A percentile compares a stretch with the other conserved stretches of the same genome.
Conservation (phyloP, 2,797 vertebrate species). For the Acrocephalus scirpaceus region DNA sequence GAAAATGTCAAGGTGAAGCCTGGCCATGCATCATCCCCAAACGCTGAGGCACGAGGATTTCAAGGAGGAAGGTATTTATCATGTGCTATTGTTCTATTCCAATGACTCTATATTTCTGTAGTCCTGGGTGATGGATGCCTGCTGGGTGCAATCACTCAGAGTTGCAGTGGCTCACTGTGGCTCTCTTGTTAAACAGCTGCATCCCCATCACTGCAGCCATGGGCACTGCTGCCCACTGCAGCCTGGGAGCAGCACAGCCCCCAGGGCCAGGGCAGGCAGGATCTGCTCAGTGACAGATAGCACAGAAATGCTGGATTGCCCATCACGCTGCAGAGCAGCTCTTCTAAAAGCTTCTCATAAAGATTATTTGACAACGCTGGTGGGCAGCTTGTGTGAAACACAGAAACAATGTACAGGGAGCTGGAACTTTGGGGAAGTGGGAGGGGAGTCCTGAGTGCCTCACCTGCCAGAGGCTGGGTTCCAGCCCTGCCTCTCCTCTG, state of each 20-base stretch:
- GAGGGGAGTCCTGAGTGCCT: not conserved
- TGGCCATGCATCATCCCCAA: conserved; percentile 61
- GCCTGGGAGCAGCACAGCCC: not conserved
- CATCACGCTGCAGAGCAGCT: not conserved
- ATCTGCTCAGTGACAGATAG: not conserved
- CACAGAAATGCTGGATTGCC: not conserved
- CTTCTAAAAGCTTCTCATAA: not conserved
- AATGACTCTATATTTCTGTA: conserved; percentile 69
- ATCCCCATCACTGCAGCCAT: conserved; percentile 15
- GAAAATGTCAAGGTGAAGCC: conserved; percentile 56
- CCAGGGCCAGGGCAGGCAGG: not conserved
- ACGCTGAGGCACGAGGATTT: conserved; percentile 51
- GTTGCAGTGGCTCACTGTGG: not conserved
- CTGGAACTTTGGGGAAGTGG: not conserved
- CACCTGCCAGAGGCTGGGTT: not conserved
- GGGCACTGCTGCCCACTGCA: not conserved
- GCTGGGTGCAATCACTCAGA: conserved; percentile 55
- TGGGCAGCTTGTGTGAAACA: not conserved
- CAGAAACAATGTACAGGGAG: fast-evolving
- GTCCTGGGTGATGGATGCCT: conserved; percentile 68
- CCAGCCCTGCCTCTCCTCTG: not conserved
- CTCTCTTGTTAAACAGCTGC: not conserved
- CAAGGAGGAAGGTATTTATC: conserved; percentile 72
- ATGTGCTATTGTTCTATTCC: conserved; percentile 74
- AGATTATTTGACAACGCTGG: not conserved